Evolutionary conservation across 2,113 vertebrate species (phyloP), one percentile per base, ranked within the genome.

Genomic region (Neoarius graeffei): DNA sequence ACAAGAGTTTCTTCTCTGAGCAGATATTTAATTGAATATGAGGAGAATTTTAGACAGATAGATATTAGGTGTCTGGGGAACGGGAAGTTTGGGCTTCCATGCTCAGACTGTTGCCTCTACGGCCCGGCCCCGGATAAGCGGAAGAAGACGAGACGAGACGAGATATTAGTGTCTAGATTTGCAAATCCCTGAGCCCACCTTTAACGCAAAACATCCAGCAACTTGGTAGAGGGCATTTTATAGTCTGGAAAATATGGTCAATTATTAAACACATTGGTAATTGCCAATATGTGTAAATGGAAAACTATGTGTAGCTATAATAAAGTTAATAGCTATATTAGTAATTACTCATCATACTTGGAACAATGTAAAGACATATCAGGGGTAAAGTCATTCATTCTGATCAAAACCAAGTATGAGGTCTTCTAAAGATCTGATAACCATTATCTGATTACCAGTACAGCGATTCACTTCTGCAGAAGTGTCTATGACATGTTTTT

Each of bases 401-500:
- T 84, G 62, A 67, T 90, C 64, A 42, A 17, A 88, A 84, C 76
- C 20, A 19, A 80, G 64, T 88, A 66, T 76, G 35, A 86, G 42
- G 73, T 88, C 79, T 83, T 85, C 60, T 88, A 59, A 81, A 87
- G 54, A 30, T 87, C 82, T 88, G 73, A 60, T 48, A 30, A 73
- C 62, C 54, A 83, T 83, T 85, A 66, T 88, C 85, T 67, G 87
- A 88, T 57, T 86, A 54, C 85, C 83, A 59, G 77, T 88, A 90
- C 50, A 54, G 83, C 67, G 66, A n/a, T 54, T 57, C 83, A 90
- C 90, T 91, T 91, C 90, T 86, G 88, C 88, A 77, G 88, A 91
- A 87, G 88, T 85, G 79, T 87, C 83, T 87, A 81, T 54, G 17
- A 67, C 82, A 84, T 17, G 23, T 52, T 54, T 67, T 52, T 84